Base-by-base conservation (phyloP, 2,797 vertebrate genomes). In the Cyclopterus lumpus region DNA sequence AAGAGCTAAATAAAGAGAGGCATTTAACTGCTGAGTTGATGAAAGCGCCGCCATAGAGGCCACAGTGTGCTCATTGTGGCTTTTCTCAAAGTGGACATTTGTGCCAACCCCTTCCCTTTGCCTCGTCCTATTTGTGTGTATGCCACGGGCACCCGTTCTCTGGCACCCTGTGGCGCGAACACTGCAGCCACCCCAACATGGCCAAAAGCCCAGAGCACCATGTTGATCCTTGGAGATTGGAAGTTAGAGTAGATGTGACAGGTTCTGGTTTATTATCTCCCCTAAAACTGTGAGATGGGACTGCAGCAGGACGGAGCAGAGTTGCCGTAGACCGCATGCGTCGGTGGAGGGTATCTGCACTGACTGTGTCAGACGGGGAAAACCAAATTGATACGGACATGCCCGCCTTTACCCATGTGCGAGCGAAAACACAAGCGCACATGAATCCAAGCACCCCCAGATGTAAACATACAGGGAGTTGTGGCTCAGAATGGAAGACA, bases 41-140 rank as follows among this genome's bases (percentile, higher is more conserved):
- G 84, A 94, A 91, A 86, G 91, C 70, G 40, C 83, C 84, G 76
- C 86, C 89, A 82, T 82, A 92, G 88, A 84, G 75, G 89, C 86
- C 89, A 94, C 93, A 94, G 84, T 89, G 91, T 86, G 83, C 86
- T 87, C 91, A 93, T 90, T 95, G 92, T 93, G 86, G 73, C 78
- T 71, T 83, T 88, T 81, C 85, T 93, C 86, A 92, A 93, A 94
- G 90, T 92, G 89, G 89, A 90, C 86, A 87, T 91, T 93, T 93
- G 92, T 94, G 87, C 87, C 86, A 92, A 65, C 74, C 81, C 70
- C 92, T 89, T 90, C 91, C 88, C 86, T 84, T 91, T 78, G 88
- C 90, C 84, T 86, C 62, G 67, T 88, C 92, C 85, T 85, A 89
- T 92, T 91, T 89, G 83, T 93, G 87, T 75, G 74, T 51, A 70